These are phyloP conservation scores for Colostygia pectinataria DNA, from an alignment of 2,888 invertebrate species.

Conservation along the genomic window DNA sequence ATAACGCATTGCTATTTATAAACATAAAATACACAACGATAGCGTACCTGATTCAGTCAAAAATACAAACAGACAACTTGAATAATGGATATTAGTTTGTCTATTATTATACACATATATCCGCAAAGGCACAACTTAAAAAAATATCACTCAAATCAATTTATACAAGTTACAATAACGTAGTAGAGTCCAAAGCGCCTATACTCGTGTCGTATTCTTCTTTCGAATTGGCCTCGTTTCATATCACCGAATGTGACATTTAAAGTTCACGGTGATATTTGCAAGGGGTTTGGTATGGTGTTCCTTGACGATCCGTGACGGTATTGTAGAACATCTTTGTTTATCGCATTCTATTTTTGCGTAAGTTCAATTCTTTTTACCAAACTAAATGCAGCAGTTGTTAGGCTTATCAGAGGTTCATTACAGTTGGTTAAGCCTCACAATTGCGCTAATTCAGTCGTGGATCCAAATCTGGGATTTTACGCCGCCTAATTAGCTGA, in stretches of 20 bases:
- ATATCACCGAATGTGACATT: constrained; percentile 65
- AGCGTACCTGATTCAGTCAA: no score
- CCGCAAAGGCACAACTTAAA: no score
- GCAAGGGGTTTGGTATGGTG: constrained; percentile 41
- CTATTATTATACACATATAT: no score
- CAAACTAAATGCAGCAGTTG: constrained; percentile 33
- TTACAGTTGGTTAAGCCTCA: constrained; percentile 58
- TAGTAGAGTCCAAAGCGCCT: neutral
- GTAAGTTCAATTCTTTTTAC: constrained; percentile 2
- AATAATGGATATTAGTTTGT: no score
- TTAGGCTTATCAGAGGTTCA: constrained; percentile 46
- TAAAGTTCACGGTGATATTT: constrained; percentile 79
- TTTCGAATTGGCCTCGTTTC: constrained; percentile 39
- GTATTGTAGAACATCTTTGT: constrained; percentile 20
- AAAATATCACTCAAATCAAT: no score
- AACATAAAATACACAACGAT: no score
- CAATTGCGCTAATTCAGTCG: constrained; percentile 74
- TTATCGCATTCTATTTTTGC: constrained; percentile 21
- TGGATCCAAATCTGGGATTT: constrained; percentile 74
- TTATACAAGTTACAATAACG: no score
- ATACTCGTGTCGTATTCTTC: no score
- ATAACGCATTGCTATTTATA: no score
- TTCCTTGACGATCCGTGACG: constrained; percentile 47
- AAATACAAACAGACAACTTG: no score
- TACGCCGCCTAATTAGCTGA: constrained; percentile 76